Conservation (phyloP, 2,113 vertebrate genomes). For the Callionymus lyra region DNA sequence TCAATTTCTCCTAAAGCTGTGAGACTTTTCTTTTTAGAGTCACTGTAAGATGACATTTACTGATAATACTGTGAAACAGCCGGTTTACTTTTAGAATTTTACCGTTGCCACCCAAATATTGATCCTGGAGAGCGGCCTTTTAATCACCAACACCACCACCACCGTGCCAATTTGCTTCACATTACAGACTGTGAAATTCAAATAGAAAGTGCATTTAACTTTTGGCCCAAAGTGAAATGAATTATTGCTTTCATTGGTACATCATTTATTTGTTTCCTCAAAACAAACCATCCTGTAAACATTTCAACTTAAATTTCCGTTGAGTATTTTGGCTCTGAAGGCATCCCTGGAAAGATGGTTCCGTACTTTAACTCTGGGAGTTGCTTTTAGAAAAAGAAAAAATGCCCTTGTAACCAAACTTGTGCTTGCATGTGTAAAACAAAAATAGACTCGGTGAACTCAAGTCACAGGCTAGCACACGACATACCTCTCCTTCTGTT, state of each 20-base stretch:
- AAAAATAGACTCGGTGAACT: conserved; percentile 31
- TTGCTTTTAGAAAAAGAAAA: conserved; percentile 32
- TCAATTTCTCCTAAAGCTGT: conserved; percentile 5
- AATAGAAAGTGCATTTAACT: conserved; percentile 31
- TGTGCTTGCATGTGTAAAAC: conserved; percentile 37
- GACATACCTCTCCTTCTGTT: conserved; percentile 13
- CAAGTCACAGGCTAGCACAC: conserved; percentile 15
- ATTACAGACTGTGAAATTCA: conserved; percentile 55
- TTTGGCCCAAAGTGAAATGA: conserved; percentile 2
- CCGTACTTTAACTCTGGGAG: conserved; percentile 20
- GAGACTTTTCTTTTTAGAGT: conserved; percentile 9
- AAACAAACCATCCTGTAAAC: conserved; percentile 4
- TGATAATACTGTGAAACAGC: conserved; percentile 44
- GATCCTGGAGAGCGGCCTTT: conserved; percentile 63
- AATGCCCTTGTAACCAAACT: conserved; percentile 22
- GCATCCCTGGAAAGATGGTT: conserved; percentile 16
- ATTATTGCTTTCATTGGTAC: conserved; percentile 2
- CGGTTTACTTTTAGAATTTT: conserved; percentile 24
- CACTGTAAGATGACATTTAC: conserved; percentile 4
- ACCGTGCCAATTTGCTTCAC: conserved; percentile 59
- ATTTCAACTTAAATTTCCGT: conserved; percentile 5
- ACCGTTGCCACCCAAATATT: conserved; percentile 28
- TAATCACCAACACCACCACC: too few species aligned
- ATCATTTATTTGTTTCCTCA: conserved; percentile 6
- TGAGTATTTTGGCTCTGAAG: conserved; percentile 25